phyloP scores from a whole-genome alignment of 2,888 invertebrate genomes.

The Taphrorychus bicolor region DNA sequence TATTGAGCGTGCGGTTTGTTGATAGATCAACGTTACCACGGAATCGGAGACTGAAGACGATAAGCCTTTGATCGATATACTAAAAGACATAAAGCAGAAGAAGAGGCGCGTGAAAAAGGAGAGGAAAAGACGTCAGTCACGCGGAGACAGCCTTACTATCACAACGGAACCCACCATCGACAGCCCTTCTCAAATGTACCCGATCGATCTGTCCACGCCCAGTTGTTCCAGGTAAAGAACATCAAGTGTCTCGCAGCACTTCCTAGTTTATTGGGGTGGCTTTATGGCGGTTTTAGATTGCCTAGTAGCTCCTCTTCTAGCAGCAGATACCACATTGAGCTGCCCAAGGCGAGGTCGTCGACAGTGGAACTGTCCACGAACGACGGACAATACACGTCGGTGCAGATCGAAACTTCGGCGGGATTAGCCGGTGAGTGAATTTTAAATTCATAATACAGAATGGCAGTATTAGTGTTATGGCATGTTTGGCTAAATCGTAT shows the following conservation, averaged over 20 bases:
- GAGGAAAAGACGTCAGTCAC: slow-evolving; percentile 9
- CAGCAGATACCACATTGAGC: slow-evolving; percentile 25
- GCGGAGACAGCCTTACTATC: slow-evolving; percentile 9
- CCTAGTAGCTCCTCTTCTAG: slow-evolving; percentile 20
- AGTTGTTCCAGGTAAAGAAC: slow-evolving; percentile 31
- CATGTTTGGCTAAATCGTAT: not conserved
- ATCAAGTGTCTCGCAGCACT: not conserved
- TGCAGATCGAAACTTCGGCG: slow-evolving; percentile 27
- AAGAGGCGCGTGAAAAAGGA: slow-evolving; percentile 11
- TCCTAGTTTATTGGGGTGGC: not conserved
- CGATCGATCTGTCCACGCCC: slow-evolving; percentile 21
- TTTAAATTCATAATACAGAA: not conserved
- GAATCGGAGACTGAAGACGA: slow-evolving; percentile 36
- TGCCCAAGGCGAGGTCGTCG: slow-evolving; percentile 26
- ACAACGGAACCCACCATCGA: slow-evolving; percentile 6
- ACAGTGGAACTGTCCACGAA: slow-evolving; percentile 24
- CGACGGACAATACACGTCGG: slow-evolving; percentile 32
- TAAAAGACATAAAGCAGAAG: slow-evolving; percentile 25
- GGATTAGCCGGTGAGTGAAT: slow-evolving; percentile 17
- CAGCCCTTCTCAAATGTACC: slow-evolving; percentile 20
- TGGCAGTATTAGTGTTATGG: not conserved
- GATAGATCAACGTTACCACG: slow-evolving; percentile 30
- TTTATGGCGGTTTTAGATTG: slow-evolving; percentile 14
- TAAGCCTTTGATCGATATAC: slow-evolving; percentile 37
- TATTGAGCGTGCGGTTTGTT: too few species aligned